Percentiles rank a stretch among this genome's conserved stretches.
Conservation (phyloP, 2,888 invertebrate genomes). For the Rotaria sp. region DNA sequence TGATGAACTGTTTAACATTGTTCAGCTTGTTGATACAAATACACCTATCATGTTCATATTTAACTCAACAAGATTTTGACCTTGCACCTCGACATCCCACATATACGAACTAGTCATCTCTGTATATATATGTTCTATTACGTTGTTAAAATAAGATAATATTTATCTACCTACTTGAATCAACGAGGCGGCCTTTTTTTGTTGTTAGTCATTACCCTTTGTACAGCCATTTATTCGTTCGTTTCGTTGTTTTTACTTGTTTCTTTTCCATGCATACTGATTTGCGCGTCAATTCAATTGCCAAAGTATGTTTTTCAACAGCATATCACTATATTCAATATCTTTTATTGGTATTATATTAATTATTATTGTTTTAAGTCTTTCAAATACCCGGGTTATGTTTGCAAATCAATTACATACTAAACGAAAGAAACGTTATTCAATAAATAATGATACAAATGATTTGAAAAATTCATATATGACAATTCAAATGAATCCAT, state of each 20-base stretch:
- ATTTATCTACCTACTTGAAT: slow-evolving; percentile 2
- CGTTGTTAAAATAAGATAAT: slow-evolving; percentile 21
- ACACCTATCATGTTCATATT: not conserved
- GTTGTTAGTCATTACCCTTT: not conserved
- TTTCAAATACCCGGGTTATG: not conserved
- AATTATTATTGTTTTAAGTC: not conserved
- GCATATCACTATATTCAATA: not conserved
- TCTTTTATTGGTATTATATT: not conserved
- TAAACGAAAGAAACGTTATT: not conserved
- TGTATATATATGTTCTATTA: not conserved
- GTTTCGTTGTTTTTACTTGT: not conserved
- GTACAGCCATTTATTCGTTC: not conserved
- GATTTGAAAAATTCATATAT: not conserved
- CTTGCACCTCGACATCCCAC: not conserved
- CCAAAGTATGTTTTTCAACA: not conserved
- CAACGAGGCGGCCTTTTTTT: not conserved
- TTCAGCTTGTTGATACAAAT: not conserved
- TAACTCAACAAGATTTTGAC: not conserved
- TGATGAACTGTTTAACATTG: not conserved
- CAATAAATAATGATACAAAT: not conserved
- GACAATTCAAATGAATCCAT: not conserved
- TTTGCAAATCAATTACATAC: not conserved
- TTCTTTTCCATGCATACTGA: not conserved
- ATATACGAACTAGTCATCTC: not conserved
- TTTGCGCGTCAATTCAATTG: not conserved